Evolutionary conservation across 2,113 vertebrate genomes (phyloP).

Genomic region (Leptodactylus fuscus): DNA sequence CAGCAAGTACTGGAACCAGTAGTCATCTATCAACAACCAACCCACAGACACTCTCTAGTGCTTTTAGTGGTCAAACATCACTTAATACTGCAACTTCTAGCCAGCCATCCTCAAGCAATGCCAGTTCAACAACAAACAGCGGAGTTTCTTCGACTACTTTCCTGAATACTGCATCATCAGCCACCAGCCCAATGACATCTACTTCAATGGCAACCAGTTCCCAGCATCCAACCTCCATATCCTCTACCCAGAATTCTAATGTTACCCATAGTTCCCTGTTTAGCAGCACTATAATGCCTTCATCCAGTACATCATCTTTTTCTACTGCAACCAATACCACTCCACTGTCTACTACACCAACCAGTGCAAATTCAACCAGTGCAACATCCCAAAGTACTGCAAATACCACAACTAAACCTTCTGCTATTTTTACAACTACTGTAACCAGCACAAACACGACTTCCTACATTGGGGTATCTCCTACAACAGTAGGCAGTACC

Average conservation of each 20-base stretch:
- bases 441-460: background rate
- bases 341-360: background rate
- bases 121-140: too few species aligned
- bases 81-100: background rate
- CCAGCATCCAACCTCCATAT: too few species aligned
- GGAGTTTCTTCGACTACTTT: too few species aligned
- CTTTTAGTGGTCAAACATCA: background rate
- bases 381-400: background rate
- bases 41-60: background rate
- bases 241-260: too few species aligned
- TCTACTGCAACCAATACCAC: background rate
- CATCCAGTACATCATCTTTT: background rate
- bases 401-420: background rate
- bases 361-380: background rate
- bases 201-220: too few species aligned
- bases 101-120: background rate
- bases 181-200: too few species aligned
- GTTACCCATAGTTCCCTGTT: too few species aligned
- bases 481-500: background rate
- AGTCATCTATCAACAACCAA: background rate
- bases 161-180: too few species aligned
- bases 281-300: too few species aligned
- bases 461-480: background rate
- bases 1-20: background rate
- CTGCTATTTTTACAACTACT: background rate